Percentiles rank a stretch among this genome's conserved stretches.
phyloP scores from a whole-genome alignment of 1,140 invertebrate species.

The honey bee (Apis mellifera) region Amel_HAv3.1 CM009945.2:5806001-5806500 shows the following conservation, averaged over 20 bases:
- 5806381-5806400: constrained; percentile 66
- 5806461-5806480: constrained; percentile 57
- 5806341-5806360: constrained; percentile 51
- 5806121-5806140: constrained; percentile 61
- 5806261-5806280: constrained; percentile 51
- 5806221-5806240: constrained; percentile 83
- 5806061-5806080: constrained; percentile 46
- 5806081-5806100: constrained; percentile 40
- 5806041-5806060: constrained; percentile 52
- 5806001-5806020: constrained; percentile 73
- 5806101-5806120: constrained; percentile 64
- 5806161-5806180: constrained; percentile 73
- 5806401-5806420: constrained; percentile 57
- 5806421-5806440: constrained; percentile 76
- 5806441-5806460: constrained; percentile 70
- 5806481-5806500: constrained; percentile 52
- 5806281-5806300: constrained; percentile 55
- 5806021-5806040: constrained; percentile 74
- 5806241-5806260: constrained; percentile 74
- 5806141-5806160: constrained; percentile 53
- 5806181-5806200: constrained; percentile 59
- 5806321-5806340: constrained; percentile 62
- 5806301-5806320: constrained; percentile 64
- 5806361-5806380: constrained; percentile 69
- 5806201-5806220: constrained; percentile 72